Conservation (phyloP, 2,113 vertebrate species). For the Lophochroa leadbeateri region DNA sequence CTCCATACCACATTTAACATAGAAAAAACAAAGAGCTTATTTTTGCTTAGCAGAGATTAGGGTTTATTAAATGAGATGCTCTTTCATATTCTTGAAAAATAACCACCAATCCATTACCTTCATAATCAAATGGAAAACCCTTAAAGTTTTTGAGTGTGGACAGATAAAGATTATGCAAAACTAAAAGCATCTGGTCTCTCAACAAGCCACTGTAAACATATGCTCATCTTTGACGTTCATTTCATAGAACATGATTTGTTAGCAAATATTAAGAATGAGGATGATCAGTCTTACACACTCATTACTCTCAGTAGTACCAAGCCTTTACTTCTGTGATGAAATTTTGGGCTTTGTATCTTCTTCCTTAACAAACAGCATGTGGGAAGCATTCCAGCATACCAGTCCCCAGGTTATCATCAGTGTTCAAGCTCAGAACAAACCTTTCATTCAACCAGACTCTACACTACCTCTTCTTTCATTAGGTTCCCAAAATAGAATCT, state of each 20-base stretch:
- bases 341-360: not conserved
- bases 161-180: not conserved
- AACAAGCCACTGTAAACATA: not conserved
- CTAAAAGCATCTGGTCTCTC: not conserved
- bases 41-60: not conserved
- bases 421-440: not conserved
- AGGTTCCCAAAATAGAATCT: not conserved
- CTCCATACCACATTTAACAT: not conserved
- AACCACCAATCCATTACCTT: not conserved
- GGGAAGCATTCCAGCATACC: not conserved
- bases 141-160: not conserved
- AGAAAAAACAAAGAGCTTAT: not conserved
- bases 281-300: not conserved
- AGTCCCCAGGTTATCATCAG: not conserved
- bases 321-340: not conserved
- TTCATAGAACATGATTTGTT: not conserved
- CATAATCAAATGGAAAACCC: not conserved
- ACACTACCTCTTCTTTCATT: not conserved
- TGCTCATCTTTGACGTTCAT: not conserved
- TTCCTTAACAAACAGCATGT: not conserved
- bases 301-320: not conserved
- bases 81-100: not conserved
- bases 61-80: not conserved
- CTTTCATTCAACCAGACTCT: not conserved
- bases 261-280: not conserved